Percentiles rank a stretch among this genome's conserved stretches.
Evolutionary conservation across 1,140 invertebrate species (phyloP).

Genomic region (Octopus bimaculoides): DNA sequence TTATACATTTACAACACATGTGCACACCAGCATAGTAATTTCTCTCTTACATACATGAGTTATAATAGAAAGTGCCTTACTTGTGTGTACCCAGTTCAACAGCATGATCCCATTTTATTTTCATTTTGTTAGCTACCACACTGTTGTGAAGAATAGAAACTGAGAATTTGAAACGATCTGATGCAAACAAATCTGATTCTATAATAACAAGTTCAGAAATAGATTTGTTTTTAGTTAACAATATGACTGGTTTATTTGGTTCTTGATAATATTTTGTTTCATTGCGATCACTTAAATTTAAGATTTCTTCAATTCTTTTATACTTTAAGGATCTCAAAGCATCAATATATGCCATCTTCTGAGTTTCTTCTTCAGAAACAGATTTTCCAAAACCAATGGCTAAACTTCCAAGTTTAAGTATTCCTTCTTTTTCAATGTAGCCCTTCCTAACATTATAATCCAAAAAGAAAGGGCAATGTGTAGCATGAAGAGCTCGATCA

Average conservation of each 20-base stretch:
- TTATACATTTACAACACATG: too few relatives aligned
- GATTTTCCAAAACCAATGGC: not conserved
- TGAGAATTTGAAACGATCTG: not conserved
- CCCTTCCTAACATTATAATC: too few relatives aligned
- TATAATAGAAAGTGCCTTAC: too few relatives aligned
- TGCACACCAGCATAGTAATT: too few relatives aligned
- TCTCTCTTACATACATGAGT: too few relatives aligned
- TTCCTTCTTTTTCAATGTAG: too few relatives aligned
- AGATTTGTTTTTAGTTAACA: not conserved
- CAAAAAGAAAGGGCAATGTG: too few relatives aligned
- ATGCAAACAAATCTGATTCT: not conserved
- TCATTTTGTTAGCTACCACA: not conserved
- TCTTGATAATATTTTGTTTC: too few relatives aligned
- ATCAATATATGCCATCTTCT: not conserved
- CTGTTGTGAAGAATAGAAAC: not conserved
- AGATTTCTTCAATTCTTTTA: not conserved
- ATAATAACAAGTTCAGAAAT: not conserved
- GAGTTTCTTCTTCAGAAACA: not conserved
- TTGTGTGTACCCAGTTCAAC: too few relatives aligned
- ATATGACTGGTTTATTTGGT: too few relatives aligned
- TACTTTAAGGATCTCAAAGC: not conserved
- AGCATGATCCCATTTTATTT: not conserved
- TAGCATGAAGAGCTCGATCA: too few relatives aligned
- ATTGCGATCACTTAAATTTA: too few relatives aligned
- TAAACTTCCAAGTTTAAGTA: not conserved